Base-by-base conservation (phyloP, 2,113 vertebrate species). In the Mobula hypostoma region DNA sequence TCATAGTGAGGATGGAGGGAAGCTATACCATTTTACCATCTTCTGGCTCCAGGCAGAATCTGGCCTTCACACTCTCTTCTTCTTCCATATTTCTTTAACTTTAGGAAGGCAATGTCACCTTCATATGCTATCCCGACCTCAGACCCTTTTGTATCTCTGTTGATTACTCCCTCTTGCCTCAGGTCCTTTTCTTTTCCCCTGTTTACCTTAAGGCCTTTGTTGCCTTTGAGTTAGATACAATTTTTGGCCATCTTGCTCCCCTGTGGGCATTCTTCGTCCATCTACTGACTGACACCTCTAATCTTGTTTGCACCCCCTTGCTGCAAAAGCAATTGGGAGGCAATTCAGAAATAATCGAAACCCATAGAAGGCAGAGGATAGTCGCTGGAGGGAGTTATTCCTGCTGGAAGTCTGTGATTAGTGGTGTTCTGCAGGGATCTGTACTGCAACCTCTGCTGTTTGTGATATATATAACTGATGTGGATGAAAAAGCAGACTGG, bases 1-100 rank as follows among this genome's bases (percentile, higher is more conserved):
- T 90, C 85, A 90, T 90, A 90, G n/a, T 88, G 83, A 63, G 58
- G 85, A 27, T 66, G 15, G 61, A 66, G 61, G 61, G 85, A 63
- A 90, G n/a, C 29, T 88, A 11, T 66, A 66, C 12, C 1, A 90
- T n/a, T 90, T 61, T 66, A 90, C 85, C 17, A 90, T 66, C 15
- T 66, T 29, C 61, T 66, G 85, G 15, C 85, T n/a, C 6, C 29
- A 68, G 85, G 85, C 29, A 32, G 85, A 17, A 61, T 14, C 7
- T 68, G 61, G 63, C 85, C n/a, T 90, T 32, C 14, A 12, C n/a
- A 12, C 61, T 90, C 12, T 66, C n/a, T 32, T 90, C 63, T n/a
- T 24, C 24, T 85, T 19, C 61, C 63, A n/a, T 7, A 19, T 90
- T 88, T 66, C 17, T 66, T n/a, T 90, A 32, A n/a, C 85, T 63